Conservation (phyloP, 2,888 invertebrate species). For the Melinaea menophilus region DNA sequence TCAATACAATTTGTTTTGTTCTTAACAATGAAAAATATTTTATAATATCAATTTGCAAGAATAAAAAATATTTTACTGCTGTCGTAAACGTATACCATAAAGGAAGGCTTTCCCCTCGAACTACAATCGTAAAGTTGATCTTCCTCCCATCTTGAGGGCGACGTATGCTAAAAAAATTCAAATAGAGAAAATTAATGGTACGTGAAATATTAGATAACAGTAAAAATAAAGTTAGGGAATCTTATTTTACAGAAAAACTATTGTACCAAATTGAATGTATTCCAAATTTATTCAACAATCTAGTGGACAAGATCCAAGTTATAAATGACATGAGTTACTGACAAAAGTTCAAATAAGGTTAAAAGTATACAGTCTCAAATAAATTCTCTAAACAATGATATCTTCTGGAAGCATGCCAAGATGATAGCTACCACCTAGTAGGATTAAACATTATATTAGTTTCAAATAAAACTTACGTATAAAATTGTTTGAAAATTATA, state of each 20-base stretch:
- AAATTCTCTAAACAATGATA: constrained; percentile 33
- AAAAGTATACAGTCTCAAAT: constrained; percentile 30
- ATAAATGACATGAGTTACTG: constrained; percentile 22
- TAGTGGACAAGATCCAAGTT: constrained; percentile 11
- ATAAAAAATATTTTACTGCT: constrained; percentile 36
- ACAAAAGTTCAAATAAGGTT: constrained; percentile 23
- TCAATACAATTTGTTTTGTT: constrained; percentile 14
- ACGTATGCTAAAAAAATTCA: constrained; percentile 77
- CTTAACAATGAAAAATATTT: constrained; percentile 4
- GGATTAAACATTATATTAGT: constrained; percentile 20
- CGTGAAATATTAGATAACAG: constrained; percentile 68
- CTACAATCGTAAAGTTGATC: constrained; percentile 68
- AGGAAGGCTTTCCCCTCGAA: constrained; percentile 55
- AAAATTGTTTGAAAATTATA: constrained; percentile 7
- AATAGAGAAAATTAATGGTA: constrained; percentile 77
- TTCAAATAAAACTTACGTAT: constrained; percentile 4
- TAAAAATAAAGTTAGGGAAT: constrained; percentile 54
- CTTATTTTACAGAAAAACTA: constrained; percentile 54
- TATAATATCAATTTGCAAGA: neutral
- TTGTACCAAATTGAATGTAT: constrained; percentile 21
- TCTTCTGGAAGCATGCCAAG: constrained; percentile 31
- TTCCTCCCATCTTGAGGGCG: constrained; percentile 55
- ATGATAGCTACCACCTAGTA: constrained; percentile 14
- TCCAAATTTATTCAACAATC: constrained; percentile 2
- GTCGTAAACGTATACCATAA: constrained; percentile 34